Conservation (phyloP, 2,888 invertebrate genomes). For the Geophilus truncorum region DNA sequence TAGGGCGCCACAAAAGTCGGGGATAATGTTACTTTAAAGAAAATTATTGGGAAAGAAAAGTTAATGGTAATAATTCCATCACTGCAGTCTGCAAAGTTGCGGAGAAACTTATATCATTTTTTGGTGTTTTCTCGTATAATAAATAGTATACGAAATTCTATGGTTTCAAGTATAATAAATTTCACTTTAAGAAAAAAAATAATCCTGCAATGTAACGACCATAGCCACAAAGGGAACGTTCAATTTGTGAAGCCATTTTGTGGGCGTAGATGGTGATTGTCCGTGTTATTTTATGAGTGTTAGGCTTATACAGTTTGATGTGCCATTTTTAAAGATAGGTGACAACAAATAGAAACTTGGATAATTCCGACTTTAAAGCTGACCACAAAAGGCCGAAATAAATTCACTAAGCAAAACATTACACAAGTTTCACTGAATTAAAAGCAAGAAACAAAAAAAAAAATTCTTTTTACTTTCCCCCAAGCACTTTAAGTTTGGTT, state of each 20-base stretch:
- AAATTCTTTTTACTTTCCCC: neutral
- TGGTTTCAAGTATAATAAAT: neutral
- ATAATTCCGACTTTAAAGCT: neutral
- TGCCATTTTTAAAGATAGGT: neutral
- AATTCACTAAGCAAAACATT: neutral
- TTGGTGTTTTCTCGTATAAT: neutral
- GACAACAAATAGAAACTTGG: neutral
- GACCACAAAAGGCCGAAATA: neutral
- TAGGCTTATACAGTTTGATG: neutral
- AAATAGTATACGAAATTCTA: neutral
- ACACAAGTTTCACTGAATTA: neutral
- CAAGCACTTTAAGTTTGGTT: too few species aligned
- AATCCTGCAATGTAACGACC: neutral
- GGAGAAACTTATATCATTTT: neutral
- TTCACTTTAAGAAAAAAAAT: neutral
- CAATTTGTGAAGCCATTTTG: neutral
- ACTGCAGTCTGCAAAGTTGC: too few species aligned
- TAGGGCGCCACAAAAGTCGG: too few species aligned
- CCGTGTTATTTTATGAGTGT: neutral
- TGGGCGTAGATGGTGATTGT: neutral
- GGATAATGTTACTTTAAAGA: too few species aligned
- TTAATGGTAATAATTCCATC: too few species aligned
- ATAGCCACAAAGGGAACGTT: neutral
- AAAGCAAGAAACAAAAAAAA: neutral
- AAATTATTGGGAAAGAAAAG: too few species aligned